Percentiles rank a stretch among this genome's conserved stretches.
Conservation (phyloP, 2,797 vertebrate species). For the Protonibea diacanthus region DNA sequence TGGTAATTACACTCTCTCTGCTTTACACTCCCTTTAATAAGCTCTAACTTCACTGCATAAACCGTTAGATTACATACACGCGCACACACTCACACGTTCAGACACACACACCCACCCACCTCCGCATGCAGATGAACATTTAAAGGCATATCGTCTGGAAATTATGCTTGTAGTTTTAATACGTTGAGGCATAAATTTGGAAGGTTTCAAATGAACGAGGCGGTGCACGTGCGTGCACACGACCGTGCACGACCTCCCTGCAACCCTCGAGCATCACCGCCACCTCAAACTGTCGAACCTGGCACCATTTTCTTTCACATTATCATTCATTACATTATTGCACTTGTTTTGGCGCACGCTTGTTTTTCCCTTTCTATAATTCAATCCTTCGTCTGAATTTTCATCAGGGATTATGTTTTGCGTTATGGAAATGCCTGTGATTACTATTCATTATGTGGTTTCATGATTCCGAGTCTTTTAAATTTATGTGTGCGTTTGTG, state of each 20-base stretch:
- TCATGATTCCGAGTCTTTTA: conserved; percentile 77
- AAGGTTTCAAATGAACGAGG: conserved; percentile 1
- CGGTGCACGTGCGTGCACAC: background rate
- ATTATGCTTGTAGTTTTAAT: conserved; percentile 44
- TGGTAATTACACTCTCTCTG: conserved; percentile 85
- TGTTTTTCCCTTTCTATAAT: conserved; percentile 62
- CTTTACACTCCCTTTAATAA: conserved; percentile 85
- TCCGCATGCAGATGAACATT: conserved; percentile 64
- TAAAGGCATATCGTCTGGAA: conserved; percentile 57
- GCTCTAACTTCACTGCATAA: conserved; percentile 82
- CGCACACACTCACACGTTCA: conserved; percentile 15
- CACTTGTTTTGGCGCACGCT: conserved; percentile 70
- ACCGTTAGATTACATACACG: conserved; percentile 71
- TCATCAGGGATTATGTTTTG: conserved; percentile 79
- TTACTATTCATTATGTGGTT: conserved; percentile 83
- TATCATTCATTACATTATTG: conserved; percentile 78
- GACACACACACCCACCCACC: conserved; percentile 37
- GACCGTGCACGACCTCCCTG: background rate
- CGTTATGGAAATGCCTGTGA: conserved; percentile 80
- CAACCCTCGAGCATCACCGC: background rate
- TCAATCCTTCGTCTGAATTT: conserved; percentile 80
- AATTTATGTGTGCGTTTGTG: conserved; percentile 59
- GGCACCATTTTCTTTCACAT: conserved; percentile 50
- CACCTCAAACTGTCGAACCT: conserved; percentile 36
- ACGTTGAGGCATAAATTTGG: conserved; percentile 23